These are phyloP conservation scores for Prinia subflava DNA, from an alignment of 2,113 vertebrate genomes.

Conservation along the genomic window DNA sequence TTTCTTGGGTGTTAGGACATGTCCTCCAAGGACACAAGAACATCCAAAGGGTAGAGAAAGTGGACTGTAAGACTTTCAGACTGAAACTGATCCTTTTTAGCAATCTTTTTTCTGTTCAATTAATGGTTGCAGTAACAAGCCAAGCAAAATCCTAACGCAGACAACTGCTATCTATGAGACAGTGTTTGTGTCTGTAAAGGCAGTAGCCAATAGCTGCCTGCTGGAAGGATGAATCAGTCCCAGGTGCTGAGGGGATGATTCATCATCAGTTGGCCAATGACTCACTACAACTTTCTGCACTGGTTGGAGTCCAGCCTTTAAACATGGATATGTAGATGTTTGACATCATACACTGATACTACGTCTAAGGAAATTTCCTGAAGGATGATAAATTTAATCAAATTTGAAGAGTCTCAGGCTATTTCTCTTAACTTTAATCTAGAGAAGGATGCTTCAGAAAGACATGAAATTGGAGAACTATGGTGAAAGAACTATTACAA, in stretches of 20 bases:
- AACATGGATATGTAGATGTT: not conserved
- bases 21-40: not conserved
- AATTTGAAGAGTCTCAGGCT: not conserved
- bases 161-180: conserved; percentile 30
- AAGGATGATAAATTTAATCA: not conserved
- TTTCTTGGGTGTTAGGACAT: not conserved
- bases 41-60: not conserved
- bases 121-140: conserved; percentile 14
- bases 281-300: conserved; percentile 40
- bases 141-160: not conserved
- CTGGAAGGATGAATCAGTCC: conserved; percentile 45
- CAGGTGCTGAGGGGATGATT: conserved; percentile 60
- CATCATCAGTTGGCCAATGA: conserved; percentile 49
- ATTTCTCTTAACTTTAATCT: not conserved
- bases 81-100: not conserved
- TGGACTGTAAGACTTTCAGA: not conserved
- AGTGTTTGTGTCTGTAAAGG: conserved; percentile 38
- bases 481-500: not conserved
- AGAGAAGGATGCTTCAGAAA: not conserved
- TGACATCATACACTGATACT: not conserved
- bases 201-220: conserved; percentile 25
- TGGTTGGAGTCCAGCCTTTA: not conserved
- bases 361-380: not conserved
- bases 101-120: conserved; percentile 17
- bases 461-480: not conserved